Base-by-base conservation (phyloP, 2,797 vertebrate genomes). In the Protosalanx chinensis region DNA sequence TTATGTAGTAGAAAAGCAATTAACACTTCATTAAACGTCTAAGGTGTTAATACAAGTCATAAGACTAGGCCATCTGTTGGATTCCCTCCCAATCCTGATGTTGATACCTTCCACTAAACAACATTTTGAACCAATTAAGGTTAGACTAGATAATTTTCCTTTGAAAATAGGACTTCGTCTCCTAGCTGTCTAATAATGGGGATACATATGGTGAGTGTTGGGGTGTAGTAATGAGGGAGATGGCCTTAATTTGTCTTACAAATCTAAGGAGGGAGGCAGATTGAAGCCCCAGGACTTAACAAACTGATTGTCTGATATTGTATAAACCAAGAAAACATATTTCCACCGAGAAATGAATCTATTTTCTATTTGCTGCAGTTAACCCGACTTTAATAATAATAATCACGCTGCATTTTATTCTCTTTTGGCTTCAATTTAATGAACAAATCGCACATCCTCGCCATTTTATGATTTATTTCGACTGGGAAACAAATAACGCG, bases 1-100 rank as follows among this genome's bases (percentile, higher is more conserved):
- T 91, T 90, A 91, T 91, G 89, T 91, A 92, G 93, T 90, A 92
- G 89, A 90, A 93, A 93, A 93, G 87, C 91, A 92, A 93, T 93
- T 92, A 93, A 89, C 89, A 92, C 89, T 92, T 92, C 91, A 93
- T 93, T 93, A 93, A 92, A 92, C 91, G 88, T 90, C 70, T 79
- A 88, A 93, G 90, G 89, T 92, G 90, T 92, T 92, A 92, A 93
- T 92, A 91, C 84, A 91, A 92, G 89, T 91, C 88, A 90, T 91
- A 92, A 92, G 90, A 92, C 89, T 90, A 88, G 87, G 91, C 92
- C 92, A 93, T 92, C 92, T 93, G 92, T 92, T 87, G 89, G 88
- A 90, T 91, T 90, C 87, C 89, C 85, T 89, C 82, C 85, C 79
- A 76, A 87, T 87, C 84, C 85, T 77, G 75, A 87, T 86, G 90